Base-by-base conservation (phyloP, 2,888 invertebrate species). In the Troides aeacus region DNA sequence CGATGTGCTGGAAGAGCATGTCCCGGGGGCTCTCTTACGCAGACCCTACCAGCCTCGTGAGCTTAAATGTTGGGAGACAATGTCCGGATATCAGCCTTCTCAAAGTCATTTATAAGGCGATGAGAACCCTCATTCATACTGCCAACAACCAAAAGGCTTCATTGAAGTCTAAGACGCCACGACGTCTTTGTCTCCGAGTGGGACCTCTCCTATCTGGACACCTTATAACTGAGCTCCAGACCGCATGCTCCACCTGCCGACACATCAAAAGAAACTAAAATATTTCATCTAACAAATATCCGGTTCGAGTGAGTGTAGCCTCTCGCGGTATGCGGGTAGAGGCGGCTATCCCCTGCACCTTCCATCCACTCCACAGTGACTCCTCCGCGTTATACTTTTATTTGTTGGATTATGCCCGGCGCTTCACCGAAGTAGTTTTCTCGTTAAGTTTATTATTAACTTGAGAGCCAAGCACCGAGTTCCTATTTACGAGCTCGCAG, bases 381-480 rank as follows among this genome's bases (percentile, higher is more conserved):
- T 64, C 56, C 30, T 56, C 58, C 63, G 21, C 21, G 65, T 65
- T 36, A 66, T 66, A 66, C 59, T 66, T 70, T 66, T 66, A 70
- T 70, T 66, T 63, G 66, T 70, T 63, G 59, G 61, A 61, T 66
- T 50, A 66, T 59, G 62, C 62, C 50, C 57, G 62, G 62, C 53
- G 64, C 69, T 64, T 60, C 66, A 53, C 58, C 50, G 62, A 12
- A 66, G 59, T 58, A 70, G 66, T 66, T 66, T 69, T 56, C 66
- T 63, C 62, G 58, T 69, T 69, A 69, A 65, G 46, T 69, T 69
- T 69, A 69, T 69, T 69, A 65, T 65, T 69, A 69, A 69, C 69
- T 69, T 69, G 57, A 69, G 64, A 58, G 39, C 21, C 66, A 56
- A 36, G 46, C 65, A 58, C 61, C 46, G 62, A 62, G 39, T 63